Evolutionary conservation across 2,113 vertebrate genomes (phyloP).

Genomic region (Aix galericulata): DNA sequence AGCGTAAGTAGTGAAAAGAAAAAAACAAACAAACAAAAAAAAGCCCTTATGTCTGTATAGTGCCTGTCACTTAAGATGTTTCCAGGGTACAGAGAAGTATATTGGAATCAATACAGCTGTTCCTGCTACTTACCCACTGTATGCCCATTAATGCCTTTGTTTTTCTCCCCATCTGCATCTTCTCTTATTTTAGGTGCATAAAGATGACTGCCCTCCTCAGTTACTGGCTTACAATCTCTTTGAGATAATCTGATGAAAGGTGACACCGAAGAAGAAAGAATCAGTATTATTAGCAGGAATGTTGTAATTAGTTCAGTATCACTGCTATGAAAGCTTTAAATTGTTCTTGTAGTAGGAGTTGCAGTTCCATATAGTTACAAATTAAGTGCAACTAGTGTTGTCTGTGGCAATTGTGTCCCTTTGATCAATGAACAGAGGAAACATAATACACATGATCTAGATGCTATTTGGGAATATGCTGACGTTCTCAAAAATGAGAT

Average conservation of each 20-base stretch:
- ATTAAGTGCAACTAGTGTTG: background rate
- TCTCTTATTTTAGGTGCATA: background rate
- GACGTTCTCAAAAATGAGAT: background rate
- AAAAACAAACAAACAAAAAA: background rate
- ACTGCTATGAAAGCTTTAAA: background rate
- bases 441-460: background rate
- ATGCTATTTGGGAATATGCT: background rate
- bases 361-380: background rate
- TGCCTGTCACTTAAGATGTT: background rate
- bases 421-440: background rate
- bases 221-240: background rate
- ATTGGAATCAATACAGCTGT: background rate
- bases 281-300: background rate
- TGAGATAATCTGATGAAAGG: background rate
- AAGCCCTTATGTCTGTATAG: background rate
- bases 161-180: background rate
- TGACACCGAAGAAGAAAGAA: constrained; percentile 16
- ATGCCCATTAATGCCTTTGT: background rate
- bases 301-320: background rate
- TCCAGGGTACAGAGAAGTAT: background rate
- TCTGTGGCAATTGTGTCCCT: background rate
- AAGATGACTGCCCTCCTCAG: background rate
- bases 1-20: background rate
- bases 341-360: background rate
- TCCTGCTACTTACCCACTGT: background rate